A percentile compares a stretch with the other conserved stretches of the same genome.
Evolutionary conservation across 2,797 vertebrate genomes (phyloP).

Genomic region (Glyptemys insculpta): DNA sequence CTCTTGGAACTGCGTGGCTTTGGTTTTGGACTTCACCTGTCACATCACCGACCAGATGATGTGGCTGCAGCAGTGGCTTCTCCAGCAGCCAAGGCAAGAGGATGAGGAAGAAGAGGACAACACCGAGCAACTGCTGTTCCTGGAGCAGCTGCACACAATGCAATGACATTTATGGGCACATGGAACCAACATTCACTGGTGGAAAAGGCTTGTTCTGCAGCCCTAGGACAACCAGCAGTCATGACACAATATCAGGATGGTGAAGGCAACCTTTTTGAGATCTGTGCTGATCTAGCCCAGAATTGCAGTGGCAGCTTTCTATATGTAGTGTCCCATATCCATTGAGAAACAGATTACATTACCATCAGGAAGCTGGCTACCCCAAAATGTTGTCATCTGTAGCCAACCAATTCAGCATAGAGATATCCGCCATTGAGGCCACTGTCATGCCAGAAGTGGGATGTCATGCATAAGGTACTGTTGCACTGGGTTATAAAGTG

Average conservation of each 20-base stretch:
- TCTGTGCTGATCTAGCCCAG: not conserved
- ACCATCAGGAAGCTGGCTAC: no score
- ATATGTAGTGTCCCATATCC: no score
- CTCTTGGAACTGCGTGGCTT: not conserved
- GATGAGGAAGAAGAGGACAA: not conserved
- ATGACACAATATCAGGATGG: no score
- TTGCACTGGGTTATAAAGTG: no score
- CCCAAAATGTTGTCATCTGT: no score
- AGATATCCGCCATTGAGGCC: no score
- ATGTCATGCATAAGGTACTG: no score
- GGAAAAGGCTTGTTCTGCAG: not conserved
- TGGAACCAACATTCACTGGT: not conserved
- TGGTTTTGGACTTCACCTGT: not conserved
- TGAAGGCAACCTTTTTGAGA: no score
- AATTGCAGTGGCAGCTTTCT: not conserved
- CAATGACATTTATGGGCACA: not conserved
- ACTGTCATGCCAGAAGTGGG: not conserved
- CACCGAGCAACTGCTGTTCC: not conserved
- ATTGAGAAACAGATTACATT: no score
- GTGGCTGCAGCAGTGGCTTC: not conserved
- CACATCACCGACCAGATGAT: no score
- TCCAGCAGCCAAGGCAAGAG: not conserved
- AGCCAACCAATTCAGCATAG: no score
- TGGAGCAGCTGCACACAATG: not conserved
- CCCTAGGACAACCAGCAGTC: no score